Base-by-base conservation (phyloP, 2,888 invertebrate species). In the Caradrina kadenii region DNA sequence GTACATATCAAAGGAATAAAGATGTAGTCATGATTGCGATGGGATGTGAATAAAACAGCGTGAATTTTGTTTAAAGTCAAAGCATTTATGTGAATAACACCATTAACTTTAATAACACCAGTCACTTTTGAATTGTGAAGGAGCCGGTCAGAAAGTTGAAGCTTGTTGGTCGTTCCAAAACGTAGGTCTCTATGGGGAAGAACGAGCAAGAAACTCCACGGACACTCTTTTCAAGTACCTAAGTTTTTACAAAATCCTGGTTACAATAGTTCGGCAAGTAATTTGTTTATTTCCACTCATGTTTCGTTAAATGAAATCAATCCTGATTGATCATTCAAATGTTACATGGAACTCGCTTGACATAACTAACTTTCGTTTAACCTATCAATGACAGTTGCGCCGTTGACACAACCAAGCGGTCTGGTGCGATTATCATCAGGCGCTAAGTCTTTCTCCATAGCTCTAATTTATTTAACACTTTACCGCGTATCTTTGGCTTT, bases 381-480 rank as follows among this genome's bases (percentile, higher is more conserved):
- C 62, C 72, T 77, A 77, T 61, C 70, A 71, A 62, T 59, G 63
- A 52, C 63, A 71, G 42, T 72, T 72, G 31, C 63, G 61, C 73
- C 73, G 60, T 56, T 62, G 50, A 54, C 63, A 54, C 48, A 22
- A 63, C 22, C 50, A 66, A 60, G 66, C 63, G 10, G 66, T 66
- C 64, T 62, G 35, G 56, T 17, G 21, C 26, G 50, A 63, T 56
- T 58, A 42, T 58, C 60, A 79, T 61, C 49, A 8, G 21, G 52
- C 42, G 62, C 64, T 63, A 71, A 76, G 54, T 65, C 59, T 66
- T 72, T 55, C 54, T 52, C 53, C 31, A 19, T 53, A 63, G 35
- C 45, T 59, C 66, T 73, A 63, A 79, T 73, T 78, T 8, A 54
- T 73, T 76, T 62, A 78, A 59, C 65, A 78, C 65, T 48, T 35